These are phyloP conservation scores for Chelon labrosus DNA, from an alignment of 2,797 vertebrate genomes.

Conservation along the genomic window DNA sequence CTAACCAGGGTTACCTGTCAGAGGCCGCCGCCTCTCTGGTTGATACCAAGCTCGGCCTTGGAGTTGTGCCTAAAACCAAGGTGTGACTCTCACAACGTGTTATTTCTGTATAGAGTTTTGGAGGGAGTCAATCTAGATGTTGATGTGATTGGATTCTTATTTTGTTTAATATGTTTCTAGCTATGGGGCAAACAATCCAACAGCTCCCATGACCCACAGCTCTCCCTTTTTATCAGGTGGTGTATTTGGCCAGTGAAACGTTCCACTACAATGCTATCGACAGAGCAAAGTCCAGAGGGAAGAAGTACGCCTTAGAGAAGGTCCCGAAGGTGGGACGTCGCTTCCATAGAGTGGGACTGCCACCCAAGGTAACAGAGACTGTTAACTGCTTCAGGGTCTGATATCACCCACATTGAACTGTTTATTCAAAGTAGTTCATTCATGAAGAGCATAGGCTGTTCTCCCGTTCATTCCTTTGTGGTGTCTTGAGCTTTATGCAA, in stretches of 20 bases:
- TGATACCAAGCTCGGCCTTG: conserved; percentile 92
- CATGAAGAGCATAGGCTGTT: background rate
- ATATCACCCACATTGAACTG: background rate
- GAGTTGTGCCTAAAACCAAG: conserved; percentile 97
- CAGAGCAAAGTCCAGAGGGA: conserved; percentile 96
- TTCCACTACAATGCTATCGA: conserved; percentile 98
- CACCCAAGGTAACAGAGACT: conserved; percentile 90
- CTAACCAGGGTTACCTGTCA: conserved; percentile 98
- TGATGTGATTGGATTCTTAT: background rate
- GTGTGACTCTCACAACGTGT: conserved; percentile 69
- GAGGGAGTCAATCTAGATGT: background rate
- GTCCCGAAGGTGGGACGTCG: conserved; percentile 96
- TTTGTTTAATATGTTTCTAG: background rate
- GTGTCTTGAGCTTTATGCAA: too few species aligned
- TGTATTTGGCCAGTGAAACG: conserved; percentile 95
- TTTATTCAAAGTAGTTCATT: background rate
- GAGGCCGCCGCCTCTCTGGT: conserved; percentile 95
- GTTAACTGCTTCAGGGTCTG: background rate
- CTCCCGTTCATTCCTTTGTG: background rate
- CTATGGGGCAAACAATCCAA: background rate
- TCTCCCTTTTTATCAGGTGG: conserved; percentile 84
- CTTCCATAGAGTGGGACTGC: conserved; percentile 96
- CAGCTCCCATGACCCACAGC: background rate
- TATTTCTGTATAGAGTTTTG: background rate
- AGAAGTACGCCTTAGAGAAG: conserved; percentile 97